These are phyloP conservation scores for Platygyra sinensis DNA, from an alignment of 64 coral and sea anemone genomes.

Conservation along the genomic window DNA sequence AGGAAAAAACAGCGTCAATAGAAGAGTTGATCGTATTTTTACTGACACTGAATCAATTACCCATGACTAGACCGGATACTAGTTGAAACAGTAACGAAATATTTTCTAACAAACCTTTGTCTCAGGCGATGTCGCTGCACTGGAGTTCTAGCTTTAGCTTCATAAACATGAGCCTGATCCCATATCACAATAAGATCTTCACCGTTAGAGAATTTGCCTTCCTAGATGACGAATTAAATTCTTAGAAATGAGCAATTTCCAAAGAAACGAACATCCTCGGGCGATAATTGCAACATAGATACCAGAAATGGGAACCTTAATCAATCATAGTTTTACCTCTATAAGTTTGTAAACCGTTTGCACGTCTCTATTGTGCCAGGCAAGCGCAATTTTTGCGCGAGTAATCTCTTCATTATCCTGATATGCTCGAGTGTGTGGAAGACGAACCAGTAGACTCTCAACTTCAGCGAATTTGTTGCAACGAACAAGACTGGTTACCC, in stretches of 20 bases:
- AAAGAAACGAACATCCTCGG: background rate
- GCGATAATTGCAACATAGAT: background rate
- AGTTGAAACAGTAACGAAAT: background rate
- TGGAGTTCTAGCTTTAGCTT: background rate
- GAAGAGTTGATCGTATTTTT: no score
- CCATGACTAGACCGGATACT: no score
- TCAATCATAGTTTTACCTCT: background rate
- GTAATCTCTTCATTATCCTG: constrained; percentile 19
- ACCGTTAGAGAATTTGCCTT: constrained; percentile 8
- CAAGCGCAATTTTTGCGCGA: constrained; percentile 8
- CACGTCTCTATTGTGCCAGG: constrained; percentile 33
- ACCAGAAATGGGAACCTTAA: background rate
- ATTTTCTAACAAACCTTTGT: constrained; percentile 2
- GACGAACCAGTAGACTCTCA: background rate
- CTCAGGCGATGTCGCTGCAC: constrained; percentile 12
- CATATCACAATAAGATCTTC: constrained; percentile 39
- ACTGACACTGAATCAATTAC: no score
- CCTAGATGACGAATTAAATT: background rate
- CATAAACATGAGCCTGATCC: constrained; percentile 23
- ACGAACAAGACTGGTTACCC: background rate
- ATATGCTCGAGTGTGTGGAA: background rate
- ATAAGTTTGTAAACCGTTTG: constrained; percentile 12
- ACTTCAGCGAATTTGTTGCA: constrained; percentile 19
- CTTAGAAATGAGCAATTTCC: background rate
- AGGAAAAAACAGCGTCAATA: no score